Evolutionary conservation across 2,888 invertebrate species (phyloP), one percentile per base, ranked within the genome.

Genomic region (Anarsia innoxiella): DNA sequence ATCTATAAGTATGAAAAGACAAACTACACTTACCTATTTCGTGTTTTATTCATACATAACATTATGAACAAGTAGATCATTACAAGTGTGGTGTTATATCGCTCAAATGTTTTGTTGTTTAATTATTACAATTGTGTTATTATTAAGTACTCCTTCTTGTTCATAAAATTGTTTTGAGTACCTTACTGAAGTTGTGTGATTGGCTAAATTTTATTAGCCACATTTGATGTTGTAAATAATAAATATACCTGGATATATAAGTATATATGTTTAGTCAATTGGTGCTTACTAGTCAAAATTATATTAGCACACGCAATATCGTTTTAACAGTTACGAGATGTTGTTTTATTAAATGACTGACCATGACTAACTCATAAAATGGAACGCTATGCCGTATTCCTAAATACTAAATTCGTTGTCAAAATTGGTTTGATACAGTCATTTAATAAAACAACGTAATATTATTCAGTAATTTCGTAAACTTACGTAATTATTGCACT

Each of bases 261-360:
- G 30, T 23, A 30, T 65, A 59, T 63, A 59, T n/a, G n/a, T 63
- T 76, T 80, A 80, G 80, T 76, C 65, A 75, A 82, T 83, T 82
- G 83, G 83, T 84, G 83, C 83, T 84, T 84, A 76, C 83, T 84
- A 84, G 83, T 84, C 83, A 84, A 83, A 84, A 83, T 83, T 83
- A 77, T 73, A 74, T 72, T 78, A 37, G 37, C 39, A 39, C 39
- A 42, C 37, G 42, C 37, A 37, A 32, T 42, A n/a, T n/a, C n/a
- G n/a, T n/a, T n/a, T n/a, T n/a, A n/a, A n/a, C n/a, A n/a, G n/a
- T n/a, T n/a, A n/a, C n/a, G n/a, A n/a, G n/a, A n/a, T n/a, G n/a
- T n/a, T n/a, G n/a, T n/a, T n/a, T n/a, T n/a, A n/a, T n/a, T n/a
- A n/a, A n/a, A n/a, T n/a, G n/a, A n/a, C n/a, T n/a, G n/a, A n/a